phyloP scores from a whole-genome alignment of 1,140 invertebrate species.

The Drosophila ambigua region DNA sequence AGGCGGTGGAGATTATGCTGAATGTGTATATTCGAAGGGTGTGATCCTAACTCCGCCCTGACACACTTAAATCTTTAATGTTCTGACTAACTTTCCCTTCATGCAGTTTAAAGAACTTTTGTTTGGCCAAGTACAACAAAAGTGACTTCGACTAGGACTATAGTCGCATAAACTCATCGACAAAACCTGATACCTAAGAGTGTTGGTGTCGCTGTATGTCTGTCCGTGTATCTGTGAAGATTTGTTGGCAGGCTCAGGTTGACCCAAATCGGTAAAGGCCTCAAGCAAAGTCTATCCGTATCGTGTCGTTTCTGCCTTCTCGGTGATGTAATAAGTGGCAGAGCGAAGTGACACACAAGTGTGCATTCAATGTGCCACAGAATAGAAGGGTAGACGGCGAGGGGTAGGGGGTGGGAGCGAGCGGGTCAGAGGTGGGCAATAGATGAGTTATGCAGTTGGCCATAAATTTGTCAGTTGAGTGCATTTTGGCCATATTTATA shows the following conservation, averaged over 20 bases:
- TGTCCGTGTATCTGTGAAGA: constrained; percentile 31
- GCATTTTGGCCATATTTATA: constrained; percentile 61
- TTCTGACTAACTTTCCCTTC: neutral
- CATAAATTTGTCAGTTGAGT: constrained; percentile 50
- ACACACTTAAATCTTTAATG: too few species aligned
- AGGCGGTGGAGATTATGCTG: too few species aligned
- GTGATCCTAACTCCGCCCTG: too few species aligned
- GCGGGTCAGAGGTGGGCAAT: constrained; percentile 8
- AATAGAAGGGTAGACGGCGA: neutral
- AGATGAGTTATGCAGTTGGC: constrained; percentile 43
- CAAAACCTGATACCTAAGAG: constrained; percentile 4
- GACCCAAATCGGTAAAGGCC: constrained; percentile 66
- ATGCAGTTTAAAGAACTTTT: constrained; percentile 40
- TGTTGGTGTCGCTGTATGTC: constrained; percentile 1
- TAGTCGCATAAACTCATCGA: constrained; percentile 23
- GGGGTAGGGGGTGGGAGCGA: neutral
- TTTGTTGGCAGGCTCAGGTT: constrained; percentile 58
- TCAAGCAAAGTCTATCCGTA: constrained; percentile 44
- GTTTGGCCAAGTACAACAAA: constrained; percentile 41
- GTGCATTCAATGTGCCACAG: constrained; percentile 65
- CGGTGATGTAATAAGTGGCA: constrained; percentile 75
- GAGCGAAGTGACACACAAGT: constrained; percentile 69
- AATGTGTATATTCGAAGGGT: too few species aligned
- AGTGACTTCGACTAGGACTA: constrained; percentile 10
- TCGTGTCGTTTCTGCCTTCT: constrained; percentile 25